Percentiles rank a stretch among this genome's conserved stretches.
phyloP scores from a whole-genome alignment of 2,888 invertebrate species.

The Cremastobaeus sp. region DNA sequence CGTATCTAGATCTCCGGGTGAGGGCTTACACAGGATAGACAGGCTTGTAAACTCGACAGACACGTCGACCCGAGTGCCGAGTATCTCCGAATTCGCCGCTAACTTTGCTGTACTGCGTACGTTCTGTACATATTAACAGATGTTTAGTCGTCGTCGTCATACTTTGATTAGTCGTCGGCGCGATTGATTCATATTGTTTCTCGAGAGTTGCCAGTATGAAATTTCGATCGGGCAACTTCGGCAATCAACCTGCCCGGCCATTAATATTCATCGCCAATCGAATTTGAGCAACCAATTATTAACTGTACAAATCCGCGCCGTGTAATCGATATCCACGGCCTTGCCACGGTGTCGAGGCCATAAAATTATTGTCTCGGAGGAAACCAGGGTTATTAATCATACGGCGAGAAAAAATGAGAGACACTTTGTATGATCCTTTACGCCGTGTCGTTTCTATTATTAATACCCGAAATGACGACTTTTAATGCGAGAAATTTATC shows the following conservation, averaged over 20 bases:
- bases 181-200: slow-evolving; percentile 41
- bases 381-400: slow-evolving; percentile 7
- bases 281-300: slow-evolving; percentile 20
- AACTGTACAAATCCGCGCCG: slow-evolving; percentile 5
- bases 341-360: slow-evolving; percentile 8
- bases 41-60: slow-evolving; percentile 69
- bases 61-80: slow-evolving; percentile 61
- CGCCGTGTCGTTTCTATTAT: slow-evolving; percentile 22
- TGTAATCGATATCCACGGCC: slow-evolving; percentile 17
- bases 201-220: slow-evolving; percentile 25
- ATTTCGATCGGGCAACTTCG: slow-evolving; percentile 20
- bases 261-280: slow-evolving; percentile 18
- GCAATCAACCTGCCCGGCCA: not conserved
- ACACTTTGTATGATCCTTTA: slow-evolving; percentile 17
- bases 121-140: slow-evolving; percentile 29
- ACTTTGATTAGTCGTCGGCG: too few species aligned
- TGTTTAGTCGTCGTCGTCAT: slow-evolving; percentile 14
- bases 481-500: slow-evolving; percentile 44
- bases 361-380: not conserved
- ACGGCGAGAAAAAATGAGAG: not conserved
- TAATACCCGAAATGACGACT: slow-evolving; percentile 36
- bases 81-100: slow-evolving; percentile 66
- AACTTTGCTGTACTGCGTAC: slow-evolving; percentile 63
- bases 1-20: slow-evolving; percentile 53
- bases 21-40: slow-evolving; percentile 62